Base-by-base conservation (phyloP, 2,797 vertebrate species). In the Bucorvus abyssinicus region DNA sequence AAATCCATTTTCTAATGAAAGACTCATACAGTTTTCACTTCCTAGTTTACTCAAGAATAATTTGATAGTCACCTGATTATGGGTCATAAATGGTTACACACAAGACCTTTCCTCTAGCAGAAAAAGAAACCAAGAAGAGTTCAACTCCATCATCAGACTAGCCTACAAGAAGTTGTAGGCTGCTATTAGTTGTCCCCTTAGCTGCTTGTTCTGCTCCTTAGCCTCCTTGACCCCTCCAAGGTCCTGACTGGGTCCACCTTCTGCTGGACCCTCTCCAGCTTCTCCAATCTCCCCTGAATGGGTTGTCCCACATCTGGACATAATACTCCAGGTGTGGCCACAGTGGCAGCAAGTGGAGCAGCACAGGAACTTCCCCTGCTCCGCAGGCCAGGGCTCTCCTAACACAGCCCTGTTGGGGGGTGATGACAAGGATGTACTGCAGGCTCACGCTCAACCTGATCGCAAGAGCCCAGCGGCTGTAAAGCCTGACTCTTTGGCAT, bases 321-420 rank as follows among this genome's bases (percentile, higher is more conserved):
- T 7, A 29, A 2, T 8, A 10, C 42, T 87, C 52, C 61, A 42
- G 19, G 10, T n/a, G 14, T 36, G 26, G 68, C 44, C 0, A 1
- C 34, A 26, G 45, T 63, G 57, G 61, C 63, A 64, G 45, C 22
- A 63, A 26, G 30, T 2, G 45, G 63, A 59, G 38, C 50, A 69
- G 50, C 24, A 34, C 42, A 36, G 34, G 29, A 52, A 21, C 29
- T 32, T 57, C 9, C 15, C 29, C 7, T 29, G 44, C 10, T 57
- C 10, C 47, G 61, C 26, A 57, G 61, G 26, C 22, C 44, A 24
- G n/a, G 74, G 38, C 4, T 59, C 40, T 59, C 38, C 30, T 14
- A 22, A 29, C 3, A 2, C 38, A 30, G 57, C 38, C n/a, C 11
- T 0, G 0, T 40, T 7, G n/a, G 57, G 14, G 23, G 30, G 50